A percentile compares a stretch with the other conserved stretches of the same genome.
phyloP scores from a whole-genome alignment of 2,797 vertebrate genomes.

The Microctenopoma stevenorrisi region DNA sequence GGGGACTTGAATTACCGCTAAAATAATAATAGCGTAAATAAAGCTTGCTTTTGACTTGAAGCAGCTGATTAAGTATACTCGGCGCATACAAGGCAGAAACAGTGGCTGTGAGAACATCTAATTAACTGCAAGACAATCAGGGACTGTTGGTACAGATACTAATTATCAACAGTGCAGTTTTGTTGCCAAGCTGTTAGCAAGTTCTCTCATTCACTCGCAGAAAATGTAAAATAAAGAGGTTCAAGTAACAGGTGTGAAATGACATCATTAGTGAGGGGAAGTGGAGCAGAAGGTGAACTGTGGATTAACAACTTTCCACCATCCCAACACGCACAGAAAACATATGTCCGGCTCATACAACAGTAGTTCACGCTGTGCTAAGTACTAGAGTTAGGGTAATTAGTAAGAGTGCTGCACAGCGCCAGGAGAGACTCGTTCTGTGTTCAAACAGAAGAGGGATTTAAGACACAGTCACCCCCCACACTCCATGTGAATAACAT shows the following conservation, averaged over 20 bases:
- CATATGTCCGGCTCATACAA: constrained; percentile 46
- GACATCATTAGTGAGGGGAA: constrained; percentile 18
- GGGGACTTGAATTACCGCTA: not conserved
- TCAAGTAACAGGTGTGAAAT: constrained; percentile 3
- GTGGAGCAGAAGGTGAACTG: constrained; percentile 58
- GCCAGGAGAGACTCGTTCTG: not conserved
- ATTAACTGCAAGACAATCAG: not conserved
- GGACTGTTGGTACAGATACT: not conserved
- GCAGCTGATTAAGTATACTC: not conserved
- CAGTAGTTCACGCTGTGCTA: not conserved
- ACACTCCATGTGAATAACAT: not conserved
- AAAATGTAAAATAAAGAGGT: not conserved
- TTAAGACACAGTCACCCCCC: not conserved
- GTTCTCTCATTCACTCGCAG: not conserved
- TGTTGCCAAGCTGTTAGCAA: not conserved
- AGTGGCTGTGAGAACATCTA: not conserved
- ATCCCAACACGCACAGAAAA: constrained; percentile 14
- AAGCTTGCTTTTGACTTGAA: not conserved
- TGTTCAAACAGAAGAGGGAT: not conserved
- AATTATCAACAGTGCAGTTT: not conserved
- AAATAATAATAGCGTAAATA: not conserved
- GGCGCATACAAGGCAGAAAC: not conserved
- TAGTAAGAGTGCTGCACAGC: not conserved
- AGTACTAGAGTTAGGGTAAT: constrained; percentile 23
- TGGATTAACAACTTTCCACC: constrained; percentile 45